phyloP scores from a whole-genome alignment of 1,140 invertebrate species.

The Halyomorpha halys region DNA sequence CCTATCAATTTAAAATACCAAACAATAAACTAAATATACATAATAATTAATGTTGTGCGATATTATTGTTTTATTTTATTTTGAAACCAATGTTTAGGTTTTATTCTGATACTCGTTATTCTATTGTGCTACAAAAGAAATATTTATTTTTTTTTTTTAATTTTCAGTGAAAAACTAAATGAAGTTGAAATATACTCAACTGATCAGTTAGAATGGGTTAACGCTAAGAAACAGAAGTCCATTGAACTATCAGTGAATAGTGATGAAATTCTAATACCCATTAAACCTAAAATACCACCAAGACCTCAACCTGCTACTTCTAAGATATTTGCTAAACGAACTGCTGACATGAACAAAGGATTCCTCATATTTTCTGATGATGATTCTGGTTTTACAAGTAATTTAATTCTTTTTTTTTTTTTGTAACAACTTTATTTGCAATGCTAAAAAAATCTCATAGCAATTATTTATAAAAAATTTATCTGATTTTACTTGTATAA shows the following conservation, averaged over 20 bases:
- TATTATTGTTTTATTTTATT: too few species aligned
- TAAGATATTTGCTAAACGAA: slow-evolving; percentile 70
- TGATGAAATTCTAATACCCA: slow-evolving; percentile 14
- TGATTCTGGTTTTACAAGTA: slow-evolving; percentile 71
- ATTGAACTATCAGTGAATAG: slow-evolving; percentile 3
- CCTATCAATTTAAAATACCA: too few species aligned
- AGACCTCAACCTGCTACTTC: slow-evolving; percentile 54
- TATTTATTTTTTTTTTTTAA: not conserved
- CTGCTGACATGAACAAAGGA: slow-evolving; percentile 87
- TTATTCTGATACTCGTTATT: too few species aligned
- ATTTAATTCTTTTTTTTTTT: slow-evolving; percentile 38
- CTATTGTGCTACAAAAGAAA: too few species aligned
- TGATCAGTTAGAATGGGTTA: slow-evolving; percentile 22
- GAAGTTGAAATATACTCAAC: slow-evolving; percentile 24
- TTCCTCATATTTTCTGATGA: slow-evolving; percentile 80
- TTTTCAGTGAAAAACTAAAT: slow-evolving; percentile 25
- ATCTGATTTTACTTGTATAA: too few species aligned
- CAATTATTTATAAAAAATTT: too few species aligned
- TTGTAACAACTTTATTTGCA: not conserved
- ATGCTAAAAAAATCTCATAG: not conserved
- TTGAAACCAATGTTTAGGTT: too few species aligned
- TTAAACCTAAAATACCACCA: slow-evolving; percentile 26
- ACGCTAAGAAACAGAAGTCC: not conserved
- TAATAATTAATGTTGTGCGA: too few species aligned
- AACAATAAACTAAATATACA: too few species aligned